Evolutionary conservation across 1,140 invertebrate species (phyloP).

Genomic region (Triops cancriformis): DNA sequence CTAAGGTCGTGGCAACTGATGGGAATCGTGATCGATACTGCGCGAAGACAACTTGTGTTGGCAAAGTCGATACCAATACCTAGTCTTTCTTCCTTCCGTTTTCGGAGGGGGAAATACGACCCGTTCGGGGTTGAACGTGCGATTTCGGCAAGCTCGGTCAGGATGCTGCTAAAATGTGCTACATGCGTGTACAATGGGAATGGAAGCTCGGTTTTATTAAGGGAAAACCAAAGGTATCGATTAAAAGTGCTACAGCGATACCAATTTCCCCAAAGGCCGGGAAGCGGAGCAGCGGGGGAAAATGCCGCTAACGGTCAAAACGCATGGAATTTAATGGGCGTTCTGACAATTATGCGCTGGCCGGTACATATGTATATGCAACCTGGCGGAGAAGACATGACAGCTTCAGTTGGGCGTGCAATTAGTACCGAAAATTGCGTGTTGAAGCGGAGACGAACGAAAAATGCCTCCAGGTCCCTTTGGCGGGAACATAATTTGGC

Average conservation of each 20-base stretch:
- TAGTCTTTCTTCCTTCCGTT: neutral
- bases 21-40: constrained; percentile 10
- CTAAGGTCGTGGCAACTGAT: neutral
- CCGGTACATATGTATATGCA: neutral
- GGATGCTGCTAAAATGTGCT: no score
- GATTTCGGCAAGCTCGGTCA: no score
- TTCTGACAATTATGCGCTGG: neutral
- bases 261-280: neutral
- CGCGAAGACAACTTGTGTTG: neutral
- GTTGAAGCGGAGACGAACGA: neutral
- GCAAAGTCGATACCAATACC: neutral
- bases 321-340: neutral
- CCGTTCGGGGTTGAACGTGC: no score
- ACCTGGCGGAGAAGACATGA: no score
- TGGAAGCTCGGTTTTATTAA: neutral
- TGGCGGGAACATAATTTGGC: neutral
- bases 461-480: neutral
- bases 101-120: neutral
- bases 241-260: neutral
- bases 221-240: neutral
- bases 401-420: no score
- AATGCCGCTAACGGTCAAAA: neutral
- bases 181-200: no score
- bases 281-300: no score
- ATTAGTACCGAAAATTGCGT: neutral